A percentile compares a stretch with the other conserved stretches of the same genome.
phyloP scores from a whole-genome alignment of 2,797 vertebrate genomes.

The Anomalospiza imberbis region DNA sequence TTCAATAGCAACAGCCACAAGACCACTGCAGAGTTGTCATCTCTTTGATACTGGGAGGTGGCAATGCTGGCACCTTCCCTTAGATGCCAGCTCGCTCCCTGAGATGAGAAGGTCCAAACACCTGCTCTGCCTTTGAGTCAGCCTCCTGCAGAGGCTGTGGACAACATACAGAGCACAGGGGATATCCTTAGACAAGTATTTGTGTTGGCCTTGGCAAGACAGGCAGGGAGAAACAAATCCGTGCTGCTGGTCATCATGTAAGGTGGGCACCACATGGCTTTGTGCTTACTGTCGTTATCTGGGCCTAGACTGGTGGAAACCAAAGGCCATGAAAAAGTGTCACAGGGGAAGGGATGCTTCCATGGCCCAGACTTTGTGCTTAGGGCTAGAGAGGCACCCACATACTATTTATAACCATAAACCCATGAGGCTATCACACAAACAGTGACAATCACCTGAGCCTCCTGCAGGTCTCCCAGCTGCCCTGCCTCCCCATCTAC shows the following conservation, averaged over 20 bases:
- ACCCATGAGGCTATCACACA: not conserved
- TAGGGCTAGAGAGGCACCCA: rapidly evolving
- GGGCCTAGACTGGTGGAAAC: not conserved
- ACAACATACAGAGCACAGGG: not conserved
- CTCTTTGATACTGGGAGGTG: not conserved
- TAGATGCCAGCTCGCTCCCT: not conserved
- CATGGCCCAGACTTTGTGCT: not conserved
- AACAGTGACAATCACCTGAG: not conserved
- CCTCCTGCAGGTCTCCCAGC: not conserved
- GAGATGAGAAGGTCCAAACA: not conserved
- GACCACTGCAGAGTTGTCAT: not conserved
- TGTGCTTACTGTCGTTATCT: not conserved
- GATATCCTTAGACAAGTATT: not conserved
- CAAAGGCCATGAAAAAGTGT: not conserved
- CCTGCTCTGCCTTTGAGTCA: not conserved
- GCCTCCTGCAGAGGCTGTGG: not conserved
- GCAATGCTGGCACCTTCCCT: not conserved
- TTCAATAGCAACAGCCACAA: not conserved
- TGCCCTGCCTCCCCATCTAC: not conserved
- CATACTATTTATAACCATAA: not conserved
- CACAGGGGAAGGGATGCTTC: not conserved
- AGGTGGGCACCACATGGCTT: not conserved
- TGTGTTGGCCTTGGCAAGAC: not conserved
- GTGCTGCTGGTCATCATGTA: not conserved
- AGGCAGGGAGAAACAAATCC: not conserved